These are phyloP conservation scores for Drosophila demipolita DNA, from an alignment of 2,888 invertebrate genomes.

Conservation along the genomic window DNA sequence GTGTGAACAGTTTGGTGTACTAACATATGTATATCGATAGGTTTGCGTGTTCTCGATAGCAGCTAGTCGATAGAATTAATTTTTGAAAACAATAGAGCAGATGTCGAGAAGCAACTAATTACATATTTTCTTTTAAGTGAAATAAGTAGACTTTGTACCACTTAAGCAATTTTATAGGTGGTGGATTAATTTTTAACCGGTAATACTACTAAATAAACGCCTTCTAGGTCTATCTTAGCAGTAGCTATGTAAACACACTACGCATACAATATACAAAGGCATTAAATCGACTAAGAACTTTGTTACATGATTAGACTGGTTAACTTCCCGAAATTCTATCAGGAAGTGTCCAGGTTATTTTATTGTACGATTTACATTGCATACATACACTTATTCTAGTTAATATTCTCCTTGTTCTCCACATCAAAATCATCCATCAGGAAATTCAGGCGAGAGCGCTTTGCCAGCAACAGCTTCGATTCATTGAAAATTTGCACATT, in stretches of 20 bases:
- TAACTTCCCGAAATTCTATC: background rate
- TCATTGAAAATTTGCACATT: slow-evolving; percentile 56
- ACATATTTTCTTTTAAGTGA: background rate
- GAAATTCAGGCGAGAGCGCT: slow-evolving; percentile 45
- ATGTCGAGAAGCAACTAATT: background rate
- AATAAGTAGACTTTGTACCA: background rate
- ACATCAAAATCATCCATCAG: slow-evolving; percentile 55
- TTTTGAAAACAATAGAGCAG: background rate
- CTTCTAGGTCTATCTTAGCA: background rate
- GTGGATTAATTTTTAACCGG: background rate
- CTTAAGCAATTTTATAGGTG: background rate
- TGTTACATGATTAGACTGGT: background rate
- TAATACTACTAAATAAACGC: background rate
- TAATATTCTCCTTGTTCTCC: slow-evolving; percentile 70
- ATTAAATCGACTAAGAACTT: background rate
- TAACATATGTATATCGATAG: slow-evolving; percentile 26
- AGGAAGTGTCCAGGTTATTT: background rate
- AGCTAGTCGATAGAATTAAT: slow-evolving; percentile 22
- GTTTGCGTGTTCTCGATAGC: background rate
- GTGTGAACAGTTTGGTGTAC: background rate
- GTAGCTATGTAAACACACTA: background rate
- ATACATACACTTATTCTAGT: slow-evolving; percentile 31
- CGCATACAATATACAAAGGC: background rate
- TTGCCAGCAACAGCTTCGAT: slow-evolving; percentile 56
- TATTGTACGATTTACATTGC: slow-evolving; percentile 22